phyloP scores from a whole-genome alignment of 2,888 invertebrate species.

The Hecatera dysodea region DNA sequence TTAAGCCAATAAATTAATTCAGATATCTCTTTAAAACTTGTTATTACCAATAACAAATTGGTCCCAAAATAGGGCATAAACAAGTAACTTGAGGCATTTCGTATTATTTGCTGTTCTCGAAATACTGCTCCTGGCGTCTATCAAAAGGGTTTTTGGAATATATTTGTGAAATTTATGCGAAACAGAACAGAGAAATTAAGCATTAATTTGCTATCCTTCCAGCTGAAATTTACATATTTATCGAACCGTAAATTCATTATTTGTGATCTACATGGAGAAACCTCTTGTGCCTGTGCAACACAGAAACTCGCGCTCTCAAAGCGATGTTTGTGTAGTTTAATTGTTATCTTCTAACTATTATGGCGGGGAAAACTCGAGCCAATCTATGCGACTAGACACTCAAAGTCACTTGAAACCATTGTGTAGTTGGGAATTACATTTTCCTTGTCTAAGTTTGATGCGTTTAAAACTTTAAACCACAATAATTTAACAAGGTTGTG shows the following conservation, averaged over 20 bases:
- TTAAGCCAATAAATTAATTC: conserved; percentile 72
- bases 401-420: conserved; percentile 2
- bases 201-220: conserved; percentile 84
- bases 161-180: conserved; percentile 84
- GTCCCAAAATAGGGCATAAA: conserved; percentile 58
- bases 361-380: conserved; percentile 8
- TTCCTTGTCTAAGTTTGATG: neutral
- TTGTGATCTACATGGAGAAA: conserved; percentile 74
- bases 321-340: conserved; percentile 56
- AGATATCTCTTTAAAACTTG: conserved; percentile 70
- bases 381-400: conserved; percentile 13
- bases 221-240: conserved; percentile 85
- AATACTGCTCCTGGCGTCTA: conserved; percentile 75
- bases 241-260: conserved; percentile 81
- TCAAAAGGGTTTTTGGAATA: conserved; percentile 80
- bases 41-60: conserved; percentile 72
- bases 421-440: neutral
- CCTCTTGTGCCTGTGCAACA: conserved; percentile 43
- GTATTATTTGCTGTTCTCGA: conserved; percentile 74
- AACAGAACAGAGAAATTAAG: conserved; percentile 85
- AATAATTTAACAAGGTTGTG: neutral
- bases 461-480: neutral
- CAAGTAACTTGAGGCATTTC: conserved; percentile 70
- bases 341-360: conserved; percentile 48
- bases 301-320: conserved; percentile 32